Percentiles rank a stretch among this genome's conserved stretches.
These are phyloP conservation scores for Emydura subglobosa DNA, from an alignment of 2,113 vertebrate species.

Conservation along the genomic window DNA sequence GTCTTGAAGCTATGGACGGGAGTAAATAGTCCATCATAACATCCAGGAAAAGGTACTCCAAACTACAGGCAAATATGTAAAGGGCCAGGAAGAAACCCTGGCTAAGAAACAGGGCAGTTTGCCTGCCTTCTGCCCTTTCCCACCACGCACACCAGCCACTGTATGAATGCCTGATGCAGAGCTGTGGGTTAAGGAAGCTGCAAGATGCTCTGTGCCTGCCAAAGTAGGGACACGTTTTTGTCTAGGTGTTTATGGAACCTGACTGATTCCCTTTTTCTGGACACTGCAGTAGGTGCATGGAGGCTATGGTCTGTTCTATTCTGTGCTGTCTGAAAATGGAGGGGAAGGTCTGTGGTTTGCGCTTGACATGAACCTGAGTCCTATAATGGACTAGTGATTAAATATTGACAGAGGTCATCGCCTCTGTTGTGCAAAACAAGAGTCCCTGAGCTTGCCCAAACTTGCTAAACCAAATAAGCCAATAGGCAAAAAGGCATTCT, in stretches of 20 bases:
- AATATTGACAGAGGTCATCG: background rate
- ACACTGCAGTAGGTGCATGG: rapidly evolving
- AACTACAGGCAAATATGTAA: background rate
- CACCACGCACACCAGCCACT: background rate
- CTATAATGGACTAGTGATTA: background rate
- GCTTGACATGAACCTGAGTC: background rate
- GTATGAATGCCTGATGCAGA: rapidly evolving
- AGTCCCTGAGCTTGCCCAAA: background rate
- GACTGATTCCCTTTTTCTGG: background rate
- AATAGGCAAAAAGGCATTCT: rapidly evolving
- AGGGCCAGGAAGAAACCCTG: background rate
- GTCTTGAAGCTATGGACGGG: background rate
- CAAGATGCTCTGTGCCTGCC: rapidly evolving
- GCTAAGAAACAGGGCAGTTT: background rate
- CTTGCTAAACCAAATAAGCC: rapidly evolving
- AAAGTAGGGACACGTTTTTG: rapidly evolving
- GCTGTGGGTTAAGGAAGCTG: no score
- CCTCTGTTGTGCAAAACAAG: rapidly evolving
- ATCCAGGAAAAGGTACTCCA: background rate
- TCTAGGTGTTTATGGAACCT: background rate
- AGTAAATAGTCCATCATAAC: background rate
- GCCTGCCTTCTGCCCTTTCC: background rate
- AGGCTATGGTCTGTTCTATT: background rate
- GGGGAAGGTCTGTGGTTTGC: background rate
- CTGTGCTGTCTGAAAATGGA: background rate